Evolutionary conservation across 2,888 invertebrate genomes (phyloP), one percentile per base, ranked within the genome.

Genomic region (Drosophila percnosoma): DNA sequence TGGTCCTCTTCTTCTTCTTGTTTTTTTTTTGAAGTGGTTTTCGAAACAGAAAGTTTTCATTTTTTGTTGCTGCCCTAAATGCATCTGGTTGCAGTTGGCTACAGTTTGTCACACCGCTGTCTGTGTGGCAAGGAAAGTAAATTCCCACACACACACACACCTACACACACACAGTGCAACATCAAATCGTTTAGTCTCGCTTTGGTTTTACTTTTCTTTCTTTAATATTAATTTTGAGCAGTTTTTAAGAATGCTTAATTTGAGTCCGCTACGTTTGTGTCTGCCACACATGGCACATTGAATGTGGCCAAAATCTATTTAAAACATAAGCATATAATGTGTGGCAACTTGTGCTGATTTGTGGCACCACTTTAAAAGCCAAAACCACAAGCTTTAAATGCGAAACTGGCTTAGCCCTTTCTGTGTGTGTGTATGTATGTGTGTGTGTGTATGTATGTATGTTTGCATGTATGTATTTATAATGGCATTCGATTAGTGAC

Each of bases 41-140:
- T 31, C 31, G 65, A 68, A 73, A 55, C 62, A 51, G 74, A 34
- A 52, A 57, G n/a, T 51, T n/a, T 51, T 33, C 4, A 10, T 34
- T 53, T 10, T 10, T 55, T 55, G 59, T 48, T 40, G 54, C 73
- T 64, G 54, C 21, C 55, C 49, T 51, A 53, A 62, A 73, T 68
- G 68, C 72, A 68, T 55, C 61, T 68, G 15, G 51, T 51, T 64
- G 64, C 69, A 72, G 63, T 73, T 66, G 72, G 60, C 34, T 71
- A 48, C 55, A 53, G 58, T 72, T 71, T 62, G 68, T 73, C 72
- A 55, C 68, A 72, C 72, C 59, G 68, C 57, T 62, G 45, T 31
- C 45, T 58, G 13, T 54, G 54, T 34, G 40, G 40, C 54, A 24
- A 45, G 21, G 34, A 64, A 59, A 64, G 48, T 49, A 54, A 55